phyloP scores from a whole-genome alignment of 1,140 invertebrate species.

The Caenorhabditis tropicalis region DNA sequence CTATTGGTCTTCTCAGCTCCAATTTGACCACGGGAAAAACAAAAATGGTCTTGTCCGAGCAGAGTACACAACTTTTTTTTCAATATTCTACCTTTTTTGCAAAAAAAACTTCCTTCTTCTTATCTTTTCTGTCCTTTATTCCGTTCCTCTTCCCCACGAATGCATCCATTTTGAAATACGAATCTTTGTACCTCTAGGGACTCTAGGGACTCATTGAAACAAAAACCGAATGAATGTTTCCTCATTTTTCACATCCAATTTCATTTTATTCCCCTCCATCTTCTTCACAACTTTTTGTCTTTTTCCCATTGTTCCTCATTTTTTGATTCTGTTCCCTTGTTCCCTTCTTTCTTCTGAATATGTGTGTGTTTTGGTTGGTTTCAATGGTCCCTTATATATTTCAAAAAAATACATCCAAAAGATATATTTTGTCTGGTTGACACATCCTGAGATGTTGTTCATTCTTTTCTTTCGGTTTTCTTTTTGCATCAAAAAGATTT shows the following conservation, averaged over 20 bases:
- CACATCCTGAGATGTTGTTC: too few species aligned
- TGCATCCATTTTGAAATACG: not conserved
- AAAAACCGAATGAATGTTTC: not conserved
- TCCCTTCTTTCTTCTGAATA: not conserved
- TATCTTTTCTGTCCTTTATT: not conserved
- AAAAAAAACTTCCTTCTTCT: too few species aligned
- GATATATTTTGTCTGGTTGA: too few species aligned
- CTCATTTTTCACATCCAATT: constrained; percentile 31
- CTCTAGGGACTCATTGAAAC: not conserved
- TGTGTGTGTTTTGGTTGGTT: not conserved
- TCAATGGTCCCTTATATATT: not conserved
- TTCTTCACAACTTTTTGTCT: not conserved
- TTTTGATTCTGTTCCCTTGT: not conserved
- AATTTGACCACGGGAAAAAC: too few species aligned
- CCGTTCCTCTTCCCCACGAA: not conserved
- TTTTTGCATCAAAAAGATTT: too few species aligned
- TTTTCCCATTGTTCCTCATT: not conserved
- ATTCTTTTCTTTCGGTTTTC: too few species aligned
- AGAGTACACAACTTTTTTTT: too few species aligned
- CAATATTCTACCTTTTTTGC: too few species aligned
- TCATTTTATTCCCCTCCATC: not conserved
- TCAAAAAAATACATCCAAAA: too few species aligned
- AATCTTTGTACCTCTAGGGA: too few species aligned
- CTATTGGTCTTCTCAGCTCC: too few species aligned
- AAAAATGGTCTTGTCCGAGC: too few species aligned